Evolutionary conservation across 1,140 invertebrate species (phyloP), one percentile per base, ranked within the genome.

Genomic region (Megathymus violae): DNA sequence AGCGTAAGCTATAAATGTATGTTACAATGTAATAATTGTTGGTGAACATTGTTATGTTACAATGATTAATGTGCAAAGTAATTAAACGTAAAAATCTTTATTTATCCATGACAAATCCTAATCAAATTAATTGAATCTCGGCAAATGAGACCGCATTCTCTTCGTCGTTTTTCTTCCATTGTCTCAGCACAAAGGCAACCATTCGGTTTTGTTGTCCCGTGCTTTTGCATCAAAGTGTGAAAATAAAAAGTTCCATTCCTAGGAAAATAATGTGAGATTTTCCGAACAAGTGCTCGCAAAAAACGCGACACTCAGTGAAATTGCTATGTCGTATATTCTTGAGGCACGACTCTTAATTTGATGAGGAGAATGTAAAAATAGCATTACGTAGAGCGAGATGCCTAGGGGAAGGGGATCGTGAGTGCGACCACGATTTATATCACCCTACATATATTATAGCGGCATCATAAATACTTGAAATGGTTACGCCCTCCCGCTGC

Each of bases 281-380:
- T 72, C 69, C 69, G 60, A 34, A 54, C 64, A 64, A 74, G 65
- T 67, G 70, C 54, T 56, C 60, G 40, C 67, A 70, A 76, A 80
- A 67, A 79, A 59, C 54, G 36, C 16, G 62, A 46, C 67, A 70
- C 71, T 73, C 67, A 73, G 70, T 71, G 62, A 76, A 73, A 81
- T 80, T 78, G 65, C 70, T 62, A 44, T 54, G 59, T 52, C 71
- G 62, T 77, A 76, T 71, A 74, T 78, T 69, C 64, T 58, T 66
- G 64, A 52, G 52, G 62, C 62, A 59, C 65, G 62, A 62, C 67
- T 70, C 68, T 82, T 81, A 81, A 81, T 81, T 84, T 81, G 74
- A 84, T 81, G 80, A 74, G 67, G 51, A 64, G 69, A 78, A 76
- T 78, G 70, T 78, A 77, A 82, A 82, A 82, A 78, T 62, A 66